Conservation (phyloP, 1,140 invertebrate genomes). For the Drosophila melanogaster region Release_6_plus_ISO1_MT NT_033777.3:25770001-25770500, state of each 20-base stretch:
- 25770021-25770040: constrained; percentile 40
- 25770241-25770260: constrained; percentile 12
- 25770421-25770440: constrained; percentile 30
- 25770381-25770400: constrained; percentile 45
- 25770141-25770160: background rate
- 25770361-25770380: constrained; percentile 70
- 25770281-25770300: constrained; percentile 52
- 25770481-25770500: background rate
- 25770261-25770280: constrained; percentile 71
- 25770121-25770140: constrained; percentile 74
- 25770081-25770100: constrained; percentile 68
- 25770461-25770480: background rate
- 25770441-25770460: background rate
- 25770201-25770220: constrained; percentile 7
- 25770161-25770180: constrained; percentile 20
- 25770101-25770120: constrained; percentile 83
- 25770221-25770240: background rate
- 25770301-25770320: constrained; percentile 40
- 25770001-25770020: constrained; percentile 45
- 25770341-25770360: constrained; percentile 74
- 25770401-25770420: constrained; percentile 46
- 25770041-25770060: background rate
- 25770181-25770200: constrained; percentile 2
- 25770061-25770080: constrained; percentile 7
- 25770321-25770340: constrained; percentile 76